Evolutionary conservation across 1,140 invertebrate genomes (phyloP).

Genomic region (Sesamia nonagrioides): DNA sequence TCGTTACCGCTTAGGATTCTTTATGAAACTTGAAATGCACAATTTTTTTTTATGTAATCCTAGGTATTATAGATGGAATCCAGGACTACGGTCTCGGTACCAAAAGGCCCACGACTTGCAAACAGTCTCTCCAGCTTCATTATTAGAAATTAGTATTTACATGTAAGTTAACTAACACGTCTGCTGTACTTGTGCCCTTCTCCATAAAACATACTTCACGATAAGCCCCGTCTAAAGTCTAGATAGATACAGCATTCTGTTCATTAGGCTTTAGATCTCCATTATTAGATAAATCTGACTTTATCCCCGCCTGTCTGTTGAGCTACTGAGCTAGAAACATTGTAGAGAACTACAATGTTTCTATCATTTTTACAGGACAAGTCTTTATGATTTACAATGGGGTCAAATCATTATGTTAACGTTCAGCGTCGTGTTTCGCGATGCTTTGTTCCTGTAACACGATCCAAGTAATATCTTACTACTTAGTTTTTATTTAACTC

Average conservation of each 20-base stretch:
- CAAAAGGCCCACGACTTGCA: too few relatives aligned
- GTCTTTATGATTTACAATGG: background rate
- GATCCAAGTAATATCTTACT: too few relatives aligned
- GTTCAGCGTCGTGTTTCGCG: background rate
- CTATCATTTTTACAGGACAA: background rate
- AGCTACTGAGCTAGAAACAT: too few relatives aligned
- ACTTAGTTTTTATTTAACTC: too few relatives aligned
- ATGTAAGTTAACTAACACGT: conserved; percentile 15
- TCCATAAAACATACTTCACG: conserved; percentile 2
- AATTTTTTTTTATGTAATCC: too few relatives aligned
- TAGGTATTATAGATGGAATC: too few relatives aligned
- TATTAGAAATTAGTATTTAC: too few relatives aligned
- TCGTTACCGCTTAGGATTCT: too few relatives aligned
- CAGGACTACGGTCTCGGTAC: too few relatives aligned
- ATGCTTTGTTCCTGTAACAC: background rate
- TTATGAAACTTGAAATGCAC: too few relatives aligned
- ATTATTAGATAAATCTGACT: conserved; percentile 6
- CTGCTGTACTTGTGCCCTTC: background rate
- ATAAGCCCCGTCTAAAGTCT: background rate
- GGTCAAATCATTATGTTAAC: background rate
- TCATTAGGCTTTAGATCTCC: background rate
- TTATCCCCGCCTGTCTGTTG: background rate
- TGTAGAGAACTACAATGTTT: background rate
- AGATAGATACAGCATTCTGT: background rate
- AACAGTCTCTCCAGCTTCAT: too few relatives aligned